These are phyloP conservation scores for Epicauta chinensis DNA, from an alignment of 1,140 invertebrate species.

Conservation along the genomic window DNA sequence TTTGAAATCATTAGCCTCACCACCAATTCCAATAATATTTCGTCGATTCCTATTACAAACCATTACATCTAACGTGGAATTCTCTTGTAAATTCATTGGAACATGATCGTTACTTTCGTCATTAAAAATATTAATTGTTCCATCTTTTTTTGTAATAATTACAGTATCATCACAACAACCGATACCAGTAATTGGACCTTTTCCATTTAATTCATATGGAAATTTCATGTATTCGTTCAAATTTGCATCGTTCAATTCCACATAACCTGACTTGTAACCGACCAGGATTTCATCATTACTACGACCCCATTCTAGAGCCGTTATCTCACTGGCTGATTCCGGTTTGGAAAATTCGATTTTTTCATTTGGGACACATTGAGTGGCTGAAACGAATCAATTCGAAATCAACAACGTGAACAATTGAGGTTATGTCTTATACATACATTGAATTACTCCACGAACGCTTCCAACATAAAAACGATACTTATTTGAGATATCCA, in stretches of 20 bases:
- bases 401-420: slow-evolving; percentile 3
- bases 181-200: slow-evolving; percentile 26
- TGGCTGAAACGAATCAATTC: slow-evolving; percentile 23
- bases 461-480: slow-evolving; percentile 30
- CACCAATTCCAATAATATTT: slow-evolving; percentile 32
- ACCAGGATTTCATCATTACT: slow-evolving; percentile 31
- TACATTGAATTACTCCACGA: slow-evolving; percentile 29
- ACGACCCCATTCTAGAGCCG: slow-evolving; percentile 53
- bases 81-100: slow-evolving; percentile 27
- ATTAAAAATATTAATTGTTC: slow-evolving; percentile 29
- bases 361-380: slow-evolving; percentile 23
- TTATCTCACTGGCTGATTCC: slow-evolving; percentile 41
- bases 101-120: slow-evolving; percentile 26
- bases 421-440: slow-evolving; percentile 16
- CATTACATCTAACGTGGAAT: slow-evolving; percentile 23
- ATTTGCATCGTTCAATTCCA: slow-evolving; percentile 27
- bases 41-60: slow-evolving; percentile 20
- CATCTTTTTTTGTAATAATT: slow-evolving; percentile 26
- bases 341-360: slow-evolving; percentile 22
- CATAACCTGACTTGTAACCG: slow-evolving; percentile 33
- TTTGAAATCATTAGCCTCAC: slow-evolving; percentile 68
- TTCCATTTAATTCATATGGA: slow-evolving; percentile 24
- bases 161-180: slow-evolving; percentile 19
- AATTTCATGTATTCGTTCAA: slow-evolving; percentile 22
- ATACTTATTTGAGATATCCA: slow-evolving; percentile 20